These are phyloP conservation scores for Polydrusus pterygomalis DNA, from an alignment of 2,888 invertebrate genomes.

Conservation along the genomic window DNA sequence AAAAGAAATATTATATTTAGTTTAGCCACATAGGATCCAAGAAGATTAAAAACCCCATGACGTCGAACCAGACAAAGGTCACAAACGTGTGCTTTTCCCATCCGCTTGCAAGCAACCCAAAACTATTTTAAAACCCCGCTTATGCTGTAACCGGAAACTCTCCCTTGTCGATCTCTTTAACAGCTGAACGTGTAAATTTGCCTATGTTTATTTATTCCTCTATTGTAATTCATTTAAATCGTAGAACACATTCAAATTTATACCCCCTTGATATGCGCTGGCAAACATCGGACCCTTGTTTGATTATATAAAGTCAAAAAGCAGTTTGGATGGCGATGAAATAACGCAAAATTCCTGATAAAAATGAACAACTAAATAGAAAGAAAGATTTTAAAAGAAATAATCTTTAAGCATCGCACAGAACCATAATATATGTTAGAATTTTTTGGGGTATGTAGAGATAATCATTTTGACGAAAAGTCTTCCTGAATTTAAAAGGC, in stretches of 20 bases:
- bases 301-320: conserved; percentile 72
- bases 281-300: conserved; percentile 68
- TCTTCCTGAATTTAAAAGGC: too few species aligned
- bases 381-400: too few species aligned
- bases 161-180: conserved; percentile 59
- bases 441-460: too few species aligned
- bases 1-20: conserved; percentile 28
- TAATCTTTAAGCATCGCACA: too few species aligned
- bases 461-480: too few species aligned
- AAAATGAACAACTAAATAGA: too few species aligned
- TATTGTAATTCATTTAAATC: conserved; percentile 71
- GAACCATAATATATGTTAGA: too few species aligned
- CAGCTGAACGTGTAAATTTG: conserved; percentile 72
- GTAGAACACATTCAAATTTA: conserved; percentile 69
- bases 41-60: conserved; percentile 45
- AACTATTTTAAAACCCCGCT: conserved; percentile 41
- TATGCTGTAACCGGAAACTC: conserved; percentile 56
- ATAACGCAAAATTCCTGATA: background rate
- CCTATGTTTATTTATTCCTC: conserved; percentile 71
- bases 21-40: conserved; percentile 22
- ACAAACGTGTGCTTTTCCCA: conserved; percentile 38
- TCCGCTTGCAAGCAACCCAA: conserved; percentile 35
- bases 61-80: conserved; percentile 34
- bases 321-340: conserved; percentile 16
- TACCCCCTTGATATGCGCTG: conserved; percentile 69